These are phyloP conservation scores for Synergus laeviventris DNA, from an alignment of 2,888 invertebrate species.

Conservation along the genomic window DNA sequence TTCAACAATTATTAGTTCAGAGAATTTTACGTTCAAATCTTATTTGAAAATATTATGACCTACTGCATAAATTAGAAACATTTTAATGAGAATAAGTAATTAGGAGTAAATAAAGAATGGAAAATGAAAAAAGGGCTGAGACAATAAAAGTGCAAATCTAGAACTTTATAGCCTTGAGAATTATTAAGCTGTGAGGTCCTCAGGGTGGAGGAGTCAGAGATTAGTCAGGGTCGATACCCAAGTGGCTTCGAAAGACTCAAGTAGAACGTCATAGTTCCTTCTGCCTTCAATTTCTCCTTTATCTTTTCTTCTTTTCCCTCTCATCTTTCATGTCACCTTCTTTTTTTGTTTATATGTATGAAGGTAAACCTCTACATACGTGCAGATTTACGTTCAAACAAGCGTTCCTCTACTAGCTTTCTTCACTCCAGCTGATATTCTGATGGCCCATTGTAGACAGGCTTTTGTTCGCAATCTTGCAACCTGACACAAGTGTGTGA, in stretches of 20 bases:
- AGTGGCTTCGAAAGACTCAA: conserved; percentile 49
- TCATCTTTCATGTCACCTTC: not conserved
- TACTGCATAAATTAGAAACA: not conserved
- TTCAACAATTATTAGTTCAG: not conserved
- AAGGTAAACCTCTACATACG: not conserved
- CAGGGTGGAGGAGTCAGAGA: conserved; percentile 48
- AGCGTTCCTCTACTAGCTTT: not conserved
- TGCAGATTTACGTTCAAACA: not conserved
- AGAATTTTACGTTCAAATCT: not conserved
- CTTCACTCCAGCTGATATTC: conserved; percentile 52
- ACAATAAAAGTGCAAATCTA: not conserved
- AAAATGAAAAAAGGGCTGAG: not conserved
- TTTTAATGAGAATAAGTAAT: not conserved
- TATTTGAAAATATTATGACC: not conserved
- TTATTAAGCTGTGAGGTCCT: not conserved
- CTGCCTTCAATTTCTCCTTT: conserved; percentile 40
- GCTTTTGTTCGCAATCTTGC: conserved; percentile 59
- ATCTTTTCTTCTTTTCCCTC: conserved; percentile 40
- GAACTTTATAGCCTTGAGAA: conserved; percentile 4
- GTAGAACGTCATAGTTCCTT: conserved; percentile 27
- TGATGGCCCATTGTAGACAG: conserved; percentile 66
- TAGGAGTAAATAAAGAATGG: not conserved
- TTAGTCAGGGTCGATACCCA: conserved; percentile 50
- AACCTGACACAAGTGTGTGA: conserved; percentile 21
- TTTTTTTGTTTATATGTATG: not conserved